These are phyloP conservation scores for Tipula unca DNA, from an alignment of 2,888 invertebrate species.

Conservation along the genomic window DNA sequence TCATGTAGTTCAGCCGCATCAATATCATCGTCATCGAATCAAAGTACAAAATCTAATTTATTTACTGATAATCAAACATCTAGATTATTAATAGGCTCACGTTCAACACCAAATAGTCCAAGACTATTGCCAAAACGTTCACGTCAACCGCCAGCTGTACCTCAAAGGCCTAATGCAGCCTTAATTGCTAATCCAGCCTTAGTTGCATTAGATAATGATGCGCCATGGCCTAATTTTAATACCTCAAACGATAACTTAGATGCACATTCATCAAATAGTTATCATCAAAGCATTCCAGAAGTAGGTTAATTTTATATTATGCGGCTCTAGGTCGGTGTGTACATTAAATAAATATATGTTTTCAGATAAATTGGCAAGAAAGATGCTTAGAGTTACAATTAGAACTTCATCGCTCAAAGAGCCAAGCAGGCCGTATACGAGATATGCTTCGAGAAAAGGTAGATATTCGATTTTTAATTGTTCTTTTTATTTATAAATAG, in stretches of 20 bases:
- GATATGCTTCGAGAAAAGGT: slow-evolving; percentile 90
- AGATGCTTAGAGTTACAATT: slow-evolving; percentile 76
- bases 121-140: slow-evolving; percentile 54
- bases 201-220: slow-evolving; percentile 37
- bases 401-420: slow-evolving; percentile 75
- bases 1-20: slow-evolving; percentile 23
- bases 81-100: slow-evolving; percentile 31
- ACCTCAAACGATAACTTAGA: slow-evolving; percentile 38
- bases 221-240: slow-evolving; percentile 39
- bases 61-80: slow-evolving; percentile 23
- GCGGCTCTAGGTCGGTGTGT: not conserved
- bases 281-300: slow-evolving; percentile 40
- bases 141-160: slow-evolving; percentile 38
- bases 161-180: slow-evolving; percentile 33
- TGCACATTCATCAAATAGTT: slow-evolving; percentile 41
- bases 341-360: slow-evolving; percentile 16
- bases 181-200: slow-evolving; percentile 32
- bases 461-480: slow-evolving; percentile 30
- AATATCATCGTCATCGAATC: slow-evolving; percentile 2
- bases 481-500: not conserved
- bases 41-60: slow-evolving; percentile 16
- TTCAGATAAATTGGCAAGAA: slow-evolving; percentile 76
- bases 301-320: slow-evolving; percentile 29
- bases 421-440: slow-evolving; percentile 77
- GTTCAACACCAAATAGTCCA: slow-evolving; percentile 65